Evolutionary conservation across 1,140 invertebrate species (phyloP).

Genomic region (Papilio machaon): DNA sequence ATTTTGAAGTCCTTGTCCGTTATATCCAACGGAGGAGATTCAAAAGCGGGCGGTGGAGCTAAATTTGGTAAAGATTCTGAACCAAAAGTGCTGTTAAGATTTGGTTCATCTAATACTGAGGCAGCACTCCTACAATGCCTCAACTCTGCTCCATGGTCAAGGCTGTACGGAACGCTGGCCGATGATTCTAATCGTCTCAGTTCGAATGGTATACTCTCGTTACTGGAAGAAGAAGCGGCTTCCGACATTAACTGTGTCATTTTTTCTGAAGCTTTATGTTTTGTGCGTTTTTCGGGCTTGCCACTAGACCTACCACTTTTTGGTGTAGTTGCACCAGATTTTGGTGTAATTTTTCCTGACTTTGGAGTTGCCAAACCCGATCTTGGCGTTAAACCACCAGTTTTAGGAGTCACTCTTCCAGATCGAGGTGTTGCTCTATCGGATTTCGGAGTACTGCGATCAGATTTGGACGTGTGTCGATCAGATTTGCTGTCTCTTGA

Average conservation of each 20-base stretch:
- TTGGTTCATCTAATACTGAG: constrained; percentile 81
- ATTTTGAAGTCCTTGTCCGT: constrained; percentile 81
- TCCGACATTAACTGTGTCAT: constrained; percentile 81
- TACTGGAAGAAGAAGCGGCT: constrained; percentile 80
- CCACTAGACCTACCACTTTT: constrained; percentile 76
- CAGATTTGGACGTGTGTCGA: constrained; percentile 71
- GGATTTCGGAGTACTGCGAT: constrained; percentile 76
- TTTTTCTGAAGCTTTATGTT: constrained; percentile 79
- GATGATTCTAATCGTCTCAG: constrained; percentile 82
- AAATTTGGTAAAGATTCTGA: constrained; percentile 86
- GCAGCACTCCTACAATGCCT: constrained; percentile 85
- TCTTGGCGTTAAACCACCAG: constrained; percentile 69
- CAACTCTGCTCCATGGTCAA: constrained; percentile 81
- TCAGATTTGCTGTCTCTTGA: constrained; percentile 79
- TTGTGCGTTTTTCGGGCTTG: constrained; percentile 75
- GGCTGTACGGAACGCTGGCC: constrained; percentile 83
- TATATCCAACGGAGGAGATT: constrained; percentile 80
- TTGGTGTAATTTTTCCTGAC: constrained; percentile 72
- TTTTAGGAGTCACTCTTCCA: constrained; percentile 72
- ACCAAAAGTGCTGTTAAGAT: constrained; percentile 75
- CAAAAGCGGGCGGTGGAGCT: constrained; percentile 82
- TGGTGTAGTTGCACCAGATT: constrained; percentile 71
- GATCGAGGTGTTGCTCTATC: constrained; percentile 68
- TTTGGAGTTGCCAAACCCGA: constrained; percentile 74
- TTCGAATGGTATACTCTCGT: constrained; percentile 79